Percentiles rank a stretch among this genome's conserved stretches.
Evolutionary conservation across 2,888 invertebrate species (phyloP).

Genomic region (Matsumyia berberina): DNA sequence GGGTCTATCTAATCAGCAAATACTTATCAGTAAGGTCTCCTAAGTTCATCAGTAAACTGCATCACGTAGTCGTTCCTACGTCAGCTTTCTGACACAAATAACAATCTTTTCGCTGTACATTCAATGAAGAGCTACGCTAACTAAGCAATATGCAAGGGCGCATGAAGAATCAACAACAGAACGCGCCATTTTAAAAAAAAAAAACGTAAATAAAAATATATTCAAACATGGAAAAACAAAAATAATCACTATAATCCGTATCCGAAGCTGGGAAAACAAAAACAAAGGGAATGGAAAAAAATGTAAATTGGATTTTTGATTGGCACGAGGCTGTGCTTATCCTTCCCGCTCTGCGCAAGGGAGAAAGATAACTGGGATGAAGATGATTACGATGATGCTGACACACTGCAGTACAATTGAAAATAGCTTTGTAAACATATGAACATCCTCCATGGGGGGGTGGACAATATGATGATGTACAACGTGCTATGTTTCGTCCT

Average conservation of each 20-base stretch:
- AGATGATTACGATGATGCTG: constrained; percentile 5
- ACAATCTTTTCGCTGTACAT: neutral
- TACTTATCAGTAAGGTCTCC: constrained; percentile 18
- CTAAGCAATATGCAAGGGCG: neutral
- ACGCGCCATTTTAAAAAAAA: constrained; percentile 1
- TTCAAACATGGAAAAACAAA: constrained; percentile 3
- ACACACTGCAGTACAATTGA: neutral
- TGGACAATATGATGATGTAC: constrained; percentile 12
- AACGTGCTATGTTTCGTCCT: constrained; percentile 1
- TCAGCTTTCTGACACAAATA: constrained; percentile 20
- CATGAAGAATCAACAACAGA: constrained; percentile 27
- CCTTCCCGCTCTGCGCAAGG: neutral
- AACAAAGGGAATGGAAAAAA: neutral
- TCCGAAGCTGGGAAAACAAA: neutral
- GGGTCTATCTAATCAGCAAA: constrained; percentile 18
- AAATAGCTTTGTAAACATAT: constrained; percentile 7
- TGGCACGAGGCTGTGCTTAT: constrained; percentile 48
- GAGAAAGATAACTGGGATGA: constrained; percentile 3
- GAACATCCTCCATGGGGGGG: neutral
- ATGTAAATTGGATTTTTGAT: constrained; percentile 64
- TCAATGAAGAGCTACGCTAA: neutral
- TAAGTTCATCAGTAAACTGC: constrained; percentile 15
- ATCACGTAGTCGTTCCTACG: neutral
- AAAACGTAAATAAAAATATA: too few species aligned
- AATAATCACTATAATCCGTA: constrained; percentile 15